These are phyloP conservation scores for Hypotaenidia philippensis DNA, from an alignment of 2,797 vertebrate species.

Conservation along the genomic window DNA sequence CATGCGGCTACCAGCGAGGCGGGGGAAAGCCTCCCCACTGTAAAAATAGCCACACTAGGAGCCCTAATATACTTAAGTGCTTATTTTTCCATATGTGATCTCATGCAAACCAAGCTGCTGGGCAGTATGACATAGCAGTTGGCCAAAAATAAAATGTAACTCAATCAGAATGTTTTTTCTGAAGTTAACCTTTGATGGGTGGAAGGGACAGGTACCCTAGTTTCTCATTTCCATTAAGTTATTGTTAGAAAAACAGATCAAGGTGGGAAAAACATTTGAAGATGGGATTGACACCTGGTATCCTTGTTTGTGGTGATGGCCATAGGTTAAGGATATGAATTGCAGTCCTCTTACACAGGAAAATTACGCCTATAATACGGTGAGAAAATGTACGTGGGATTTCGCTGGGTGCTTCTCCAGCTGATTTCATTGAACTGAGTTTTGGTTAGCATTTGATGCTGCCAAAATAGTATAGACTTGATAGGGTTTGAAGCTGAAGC, in stretches of 20 bases:
- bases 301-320: not conserved
- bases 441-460: not conserved
- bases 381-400: not conserved
- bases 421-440: not conserved
- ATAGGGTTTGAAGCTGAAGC: not conserved
- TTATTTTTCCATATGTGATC: conserved; percentile 68
- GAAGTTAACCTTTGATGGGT: not conserved
- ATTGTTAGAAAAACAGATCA: not conserved
- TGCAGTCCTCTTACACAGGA: not conserved
- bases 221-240: not conserved
- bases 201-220: not conserved
- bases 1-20: not conserved
- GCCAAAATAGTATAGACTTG: not conserved
- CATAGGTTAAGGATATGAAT: not conserved
- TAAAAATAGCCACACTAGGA: conserved; percentile 54
- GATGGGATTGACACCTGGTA: not conserved
- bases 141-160: conserved; percentile 41
- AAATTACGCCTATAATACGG: not conserved
- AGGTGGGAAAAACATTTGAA: not conserved
- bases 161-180: not conserved
- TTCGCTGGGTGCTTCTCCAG: not conserved
- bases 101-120: conserved; percentile 61
- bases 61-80: conserved; percentile 41
- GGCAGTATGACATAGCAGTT: conserved; percentile 48
- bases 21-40: conserved; percentile 3